Percentiles rank a stretch among this genome's conserved stretches.
phyloP scores from a whole-genome alignment of 1,140 invertebrate genomes.

The Camponotus floridanus region DNA sequence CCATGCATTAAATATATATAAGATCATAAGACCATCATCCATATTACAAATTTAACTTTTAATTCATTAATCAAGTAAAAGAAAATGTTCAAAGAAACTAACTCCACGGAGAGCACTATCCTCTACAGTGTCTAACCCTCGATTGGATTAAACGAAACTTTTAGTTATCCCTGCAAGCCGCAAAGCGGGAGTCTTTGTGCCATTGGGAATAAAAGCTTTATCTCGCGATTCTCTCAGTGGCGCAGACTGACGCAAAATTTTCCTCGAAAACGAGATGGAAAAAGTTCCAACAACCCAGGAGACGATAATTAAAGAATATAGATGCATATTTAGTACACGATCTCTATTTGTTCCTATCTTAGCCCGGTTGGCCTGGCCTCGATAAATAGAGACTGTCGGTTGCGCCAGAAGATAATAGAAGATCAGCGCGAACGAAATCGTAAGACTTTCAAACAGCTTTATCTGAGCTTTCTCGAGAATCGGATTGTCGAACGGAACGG shows the following conservation, averaged over 20 bases:
- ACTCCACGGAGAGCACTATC: not conserved
- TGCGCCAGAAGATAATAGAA: not conserved
- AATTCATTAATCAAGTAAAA: conserved; percentile 36
- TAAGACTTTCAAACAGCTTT: conserved; percentile 5
- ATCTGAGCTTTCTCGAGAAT: conserved; percentile 9
- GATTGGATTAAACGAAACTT: conserved; percentile 62
- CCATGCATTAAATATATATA: conserved; percentile 4
- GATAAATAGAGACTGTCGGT: conserved; percentile 12
- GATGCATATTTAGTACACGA: conserved; percentile 29
- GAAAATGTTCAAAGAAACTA: conserved; percentile 25
- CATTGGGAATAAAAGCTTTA: conserved; percentile 46
- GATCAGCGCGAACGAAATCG: conserved; percentile 4
- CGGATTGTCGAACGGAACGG: not conserved
- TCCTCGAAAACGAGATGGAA: conserved; percentile 13
- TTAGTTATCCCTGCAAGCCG: conserved; percentile 45
- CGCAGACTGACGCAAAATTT: conserved; percentile 22
- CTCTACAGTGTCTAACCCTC: conserved; percentile 20
- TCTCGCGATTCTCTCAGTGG: not conserved
- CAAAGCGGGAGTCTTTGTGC: conserved; percentile 34
- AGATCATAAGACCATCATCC: conserved; percentile 24
- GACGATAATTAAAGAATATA: conserved; percentile 41
- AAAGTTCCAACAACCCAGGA: not conserved
- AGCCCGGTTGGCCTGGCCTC: no score
- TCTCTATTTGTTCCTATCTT: not conserved
- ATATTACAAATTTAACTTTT: not conserved